These are phyloP conservation scores for Drosophila suboccidentalis DNA, from an alignment of 2,888 invertebrate species.

Conservation along the genomic window DNA sequence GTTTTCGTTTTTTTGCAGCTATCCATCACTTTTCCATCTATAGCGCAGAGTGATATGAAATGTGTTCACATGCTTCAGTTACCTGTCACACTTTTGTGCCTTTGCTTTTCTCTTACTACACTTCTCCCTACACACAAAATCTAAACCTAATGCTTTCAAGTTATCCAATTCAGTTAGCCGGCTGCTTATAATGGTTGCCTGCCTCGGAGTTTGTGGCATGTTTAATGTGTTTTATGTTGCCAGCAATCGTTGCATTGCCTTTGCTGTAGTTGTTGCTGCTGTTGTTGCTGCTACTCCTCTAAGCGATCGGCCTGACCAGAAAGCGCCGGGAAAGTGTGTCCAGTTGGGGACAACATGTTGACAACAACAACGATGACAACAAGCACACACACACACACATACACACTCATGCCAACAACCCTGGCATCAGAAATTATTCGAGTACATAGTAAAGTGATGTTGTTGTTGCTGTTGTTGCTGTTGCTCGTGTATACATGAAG, in stretches of 20 bases:
- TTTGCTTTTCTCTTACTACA: not conserved
- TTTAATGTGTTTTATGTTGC: conserved; percentile 67
- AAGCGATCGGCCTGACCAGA: conserved; percentile 51
- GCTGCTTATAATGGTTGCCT: conserved; percentile 50
- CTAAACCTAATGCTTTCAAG: conserved; percentile 11
- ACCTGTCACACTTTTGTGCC: not conserved
- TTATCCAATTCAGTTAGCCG: conserved; percentile 17
- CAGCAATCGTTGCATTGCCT: conserved; percentile 44
- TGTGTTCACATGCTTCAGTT: not conserved
- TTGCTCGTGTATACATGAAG: conserved; percentile 63
- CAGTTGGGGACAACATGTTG: conserved; percentile 62
- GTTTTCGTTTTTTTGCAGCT: not conserved
- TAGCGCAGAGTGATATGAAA: not conserved
- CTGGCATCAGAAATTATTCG: conserved; percentile 58
- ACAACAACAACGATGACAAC: conserved; percentile 50
- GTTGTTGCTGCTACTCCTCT: conserved; percentile 31
- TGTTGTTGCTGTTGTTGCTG: conserved; percentile 43
- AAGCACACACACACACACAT: conserved; percentile 45
- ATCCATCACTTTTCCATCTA: not conserved
- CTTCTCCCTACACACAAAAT: conserved; percentile 1
- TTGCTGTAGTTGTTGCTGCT: not conserved
- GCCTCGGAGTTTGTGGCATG: conserved; percentile 58
- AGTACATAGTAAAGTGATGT: conserved; percentile 45
- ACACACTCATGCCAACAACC: conserved; percentile 35
- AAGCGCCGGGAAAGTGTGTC: conserved; percentile 41